Evolutionary conservation across 2,888 invertebrate genomes (phyloP), one percentile per base, ranked within the genome.

Genomic region (Tiliacea citrago): DNA sequence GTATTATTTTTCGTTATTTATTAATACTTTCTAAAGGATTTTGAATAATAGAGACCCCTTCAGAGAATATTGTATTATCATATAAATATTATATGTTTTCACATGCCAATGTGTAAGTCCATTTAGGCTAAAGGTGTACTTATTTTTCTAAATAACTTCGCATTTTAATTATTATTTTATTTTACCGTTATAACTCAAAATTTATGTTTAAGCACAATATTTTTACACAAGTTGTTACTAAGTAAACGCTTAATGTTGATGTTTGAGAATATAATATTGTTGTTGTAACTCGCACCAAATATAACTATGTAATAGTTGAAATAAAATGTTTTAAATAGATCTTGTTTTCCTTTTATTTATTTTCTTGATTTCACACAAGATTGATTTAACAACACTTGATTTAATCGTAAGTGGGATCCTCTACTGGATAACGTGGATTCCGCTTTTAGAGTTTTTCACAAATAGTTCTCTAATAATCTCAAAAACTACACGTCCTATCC

Each of bases 241-340:
- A 79, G 76, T 79, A 63, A 76, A 73, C 70, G 76, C 80, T 83
- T 79, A 81, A 75, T 86, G 88, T 87, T 88, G 79, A 90, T 88
- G 88, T 91, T 91, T 88, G 76, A 78, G 63, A 69, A 77, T 84
- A 88, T 84, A 86, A 89, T 90, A 91, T 90, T 85, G 81, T 90
- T 90, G 90, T 92, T 92, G 88, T 92, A 83, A 90, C 82, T 88
- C 72, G 87, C 92, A 92, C 93, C 90, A 91, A 91, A 92, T 91
- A 90, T 78, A 85, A 88, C 84, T 85, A 84, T 86, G 73, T 87
- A 86, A 83, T 88, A 82, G 83, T 88, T 88, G 75, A 87, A 90
- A 88, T 89, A 90, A 90, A 89, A 86, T 84, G 83, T 84, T 86
- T 82, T 84, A 75, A 72, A 49, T 70, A 63, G 57, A 73, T 45